These are phyloP conservation scores for Agriopis marginaria DNA, from an alignment of 2,888 invertebrate species.

Conservation along the genomic window DNA sequence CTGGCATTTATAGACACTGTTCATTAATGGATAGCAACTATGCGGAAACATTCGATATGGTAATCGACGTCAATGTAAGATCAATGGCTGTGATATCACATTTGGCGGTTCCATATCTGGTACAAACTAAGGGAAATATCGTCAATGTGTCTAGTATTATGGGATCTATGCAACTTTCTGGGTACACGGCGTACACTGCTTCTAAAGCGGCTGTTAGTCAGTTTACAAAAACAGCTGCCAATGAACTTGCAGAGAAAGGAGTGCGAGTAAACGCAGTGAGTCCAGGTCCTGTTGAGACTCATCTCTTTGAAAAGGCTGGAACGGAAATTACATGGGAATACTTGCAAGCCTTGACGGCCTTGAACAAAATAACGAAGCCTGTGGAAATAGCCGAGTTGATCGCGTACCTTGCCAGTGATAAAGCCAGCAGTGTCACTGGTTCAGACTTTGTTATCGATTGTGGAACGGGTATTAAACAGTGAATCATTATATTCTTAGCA, in stretches of 20 bases:
- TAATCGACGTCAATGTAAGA: constrained; percentile 57
- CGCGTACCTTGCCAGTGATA: constrained; percentile 39
- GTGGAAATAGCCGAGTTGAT: constrained; percentile 40
- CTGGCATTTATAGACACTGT: constrained; percentile 47
- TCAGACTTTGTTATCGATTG: constrained; percentile 39
- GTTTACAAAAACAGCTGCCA: constrained; percentile 89
- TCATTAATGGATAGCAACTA: neutral
- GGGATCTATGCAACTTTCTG: constrained; percentile 25
- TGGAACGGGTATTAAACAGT: constrained; percentile 8
- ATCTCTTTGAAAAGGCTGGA: constrained; percentile 34
- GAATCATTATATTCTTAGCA: neutral
- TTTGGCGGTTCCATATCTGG: constrained; percentile 54
- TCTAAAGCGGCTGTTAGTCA: constrained; percentile 92
- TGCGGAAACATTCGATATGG: constrained; percentile 52
- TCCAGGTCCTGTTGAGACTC: constrained; percentile 88
- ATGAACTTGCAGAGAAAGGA: constrained; percentile 86
- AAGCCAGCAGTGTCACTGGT: constrained; percentile 37
- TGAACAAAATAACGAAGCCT: constrained; percentile 34
- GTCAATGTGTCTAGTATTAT: constrained; percentile 62
- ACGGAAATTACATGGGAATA: constrained; percentile 18
- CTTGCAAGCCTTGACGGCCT: constrained; percentile 3
- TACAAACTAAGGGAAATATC: constrained; percentile 59
- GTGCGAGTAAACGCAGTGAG: constrained; percentile 90
- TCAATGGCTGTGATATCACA: constrained; percentile 53
- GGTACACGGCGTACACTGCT: constrained; percentile 82